Percentiles rank a stretch among this genome's conserved stretches.
These are phyloP conservation scores for Pomatorhinus ruficollis DNA, from an alignment of 2,113 vertebrate genomes.

Conservation along the genomic window DNA sequence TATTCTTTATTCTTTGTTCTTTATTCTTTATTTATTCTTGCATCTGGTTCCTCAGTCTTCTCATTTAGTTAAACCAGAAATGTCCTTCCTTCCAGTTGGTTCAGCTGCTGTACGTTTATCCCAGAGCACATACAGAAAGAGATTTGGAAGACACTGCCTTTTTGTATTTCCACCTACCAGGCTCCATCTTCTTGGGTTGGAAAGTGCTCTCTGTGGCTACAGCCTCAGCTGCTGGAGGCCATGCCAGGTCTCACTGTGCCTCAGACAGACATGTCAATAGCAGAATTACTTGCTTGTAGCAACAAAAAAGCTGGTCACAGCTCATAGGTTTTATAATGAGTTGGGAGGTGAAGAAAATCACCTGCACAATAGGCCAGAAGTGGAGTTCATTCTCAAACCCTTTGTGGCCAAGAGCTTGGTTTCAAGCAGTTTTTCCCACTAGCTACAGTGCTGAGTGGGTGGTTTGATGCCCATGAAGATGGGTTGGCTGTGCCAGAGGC, in stretches of 20 bases:
- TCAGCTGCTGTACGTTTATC: background rate
- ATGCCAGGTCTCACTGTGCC: fast-evolving
- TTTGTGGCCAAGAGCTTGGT: background rate
- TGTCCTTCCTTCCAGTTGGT: background rate
- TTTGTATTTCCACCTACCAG: background rate
- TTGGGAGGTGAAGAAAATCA: background rate
- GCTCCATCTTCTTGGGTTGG: background rate
- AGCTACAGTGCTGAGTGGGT: background rate
- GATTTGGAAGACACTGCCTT: background rate
- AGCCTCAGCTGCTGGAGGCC: background rate
- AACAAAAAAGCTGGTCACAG: background rate
- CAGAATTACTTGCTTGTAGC: background rate
- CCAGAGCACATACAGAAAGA: background rate
- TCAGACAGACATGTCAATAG: background rate
- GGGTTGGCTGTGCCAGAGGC: background rate
- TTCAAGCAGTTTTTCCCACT: background rate
- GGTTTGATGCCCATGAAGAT: background rate
- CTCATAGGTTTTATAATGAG: background rate
- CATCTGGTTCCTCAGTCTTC: background rate
- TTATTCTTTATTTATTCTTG: background rate
- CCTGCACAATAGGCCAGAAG: background rate
- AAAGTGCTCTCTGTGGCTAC: fast-evolving
- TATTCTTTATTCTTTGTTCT: background rate
- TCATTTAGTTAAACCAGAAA: constrained; percentile 20
- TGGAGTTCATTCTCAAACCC: background rate